Conservation (phyloP, 2,888 invertebrate genomes). For the Lomographa bimaculata region DNA sequence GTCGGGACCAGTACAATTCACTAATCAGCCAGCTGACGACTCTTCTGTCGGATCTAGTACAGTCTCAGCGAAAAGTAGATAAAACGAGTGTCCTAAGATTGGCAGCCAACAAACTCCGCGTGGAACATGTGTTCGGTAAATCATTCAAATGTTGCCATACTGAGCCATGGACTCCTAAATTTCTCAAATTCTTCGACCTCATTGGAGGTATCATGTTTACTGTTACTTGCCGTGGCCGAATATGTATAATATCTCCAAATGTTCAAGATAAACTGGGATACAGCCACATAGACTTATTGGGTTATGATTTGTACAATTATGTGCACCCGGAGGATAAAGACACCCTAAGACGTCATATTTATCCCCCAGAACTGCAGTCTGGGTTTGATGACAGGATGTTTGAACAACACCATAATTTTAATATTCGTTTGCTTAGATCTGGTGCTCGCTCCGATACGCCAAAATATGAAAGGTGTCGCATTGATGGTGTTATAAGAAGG, state of each 20-base stretch:
- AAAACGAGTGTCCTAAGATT: conserved; percentile 95
- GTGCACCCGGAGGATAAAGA: conserved; percentile 93
- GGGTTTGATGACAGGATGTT: conserved; percentile 58
- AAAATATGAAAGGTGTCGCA: conserved; percentile 87
- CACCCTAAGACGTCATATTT: conserved; percentile 87
- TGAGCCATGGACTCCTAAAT: conserved; percentile 81
- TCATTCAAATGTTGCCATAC: conserved; percentile 73
- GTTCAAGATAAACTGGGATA: conserved; percentile 94
- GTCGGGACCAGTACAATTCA: conserved; percentile 94
- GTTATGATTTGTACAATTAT: conserved; percentile 93
- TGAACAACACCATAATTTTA: conserved; percentile 81
- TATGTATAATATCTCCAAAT: conserved; percentile 93
- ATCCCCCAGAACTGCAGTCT: conserved; percentile 77
- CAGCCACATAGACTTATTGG: conserved; percentile 94
- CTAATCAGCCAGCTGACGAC: conserved; percentile 92
- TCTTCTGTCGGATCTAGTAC: conserved; percentile 92
- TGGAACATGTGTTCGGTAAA: conserved; percentile 88
- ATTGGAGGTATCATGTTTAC: conserved; percentile 92
- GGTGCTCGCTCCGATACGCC: conserved; percentile 89
- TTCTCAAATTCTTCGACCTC: conserved; percentile 86
- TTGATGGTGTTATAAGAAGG: conserved; percentile 86
- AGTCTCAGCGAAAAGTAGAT: conserved; percentile 92
- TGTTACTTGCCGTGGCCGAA: conserved; percentile 91
- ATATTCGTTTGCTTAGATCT: conserved; percentile 85
- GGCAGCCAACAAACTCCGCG: conserved; percentile 92